Evolutionary conservation across 2,888 invertebrate species (phyloP).

Genomic region (Platycheirus rosarum): DNA sequence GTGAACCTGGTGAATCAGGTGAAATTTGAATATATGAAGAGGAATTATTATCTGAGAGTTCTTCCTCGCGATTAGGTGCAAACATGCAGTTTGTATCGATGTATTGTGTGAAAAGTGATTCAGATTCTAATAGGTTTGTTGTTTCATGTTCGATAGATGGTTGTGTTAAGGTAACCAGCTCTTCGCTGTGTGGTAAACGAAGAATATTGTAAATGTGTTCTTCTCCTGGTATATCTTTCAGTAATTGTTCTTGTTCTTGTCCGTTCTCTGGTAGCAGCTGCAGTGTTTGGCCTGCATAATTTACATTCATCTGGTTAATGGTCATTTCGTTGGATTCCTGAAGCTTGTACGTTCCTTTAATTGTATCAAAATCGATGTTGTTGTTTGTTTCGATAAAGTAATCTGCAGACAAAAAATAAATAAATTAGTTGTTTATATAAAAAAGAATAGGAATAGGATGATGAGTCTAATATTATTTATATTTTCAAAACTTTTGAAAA

Average conservation of each 20-base stretch:
- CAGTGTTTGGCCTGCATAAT: conserved; percentile 46
- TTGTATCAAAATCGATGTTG: conserved; percentile 65
- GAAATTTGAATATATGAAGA: conserved; percentile 50
- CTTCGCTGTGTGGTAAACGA: conserved; percentile 63
- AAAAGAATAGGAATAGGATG: no score
- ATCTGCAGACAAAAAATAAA: conserved; percentile 30
- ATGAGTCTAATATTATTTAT: no score
- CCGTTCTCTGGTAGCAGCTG: conserved; percentile 43
- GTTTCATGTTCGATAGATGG: conserved; percentile 51
- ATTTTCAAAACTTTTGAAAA: no score
- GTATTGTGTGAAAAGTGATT: conserved; percentile 40
- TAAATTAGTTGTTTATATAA: no score
- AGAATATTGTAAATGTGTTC: conserved; percentile 45
- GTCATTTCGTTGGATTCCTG: conserved; percentile 70
- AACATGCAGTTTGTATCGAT: neutral
- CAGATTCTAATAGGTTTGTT: conserved; percentile 30
- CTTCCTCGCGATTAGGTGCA: neutral
- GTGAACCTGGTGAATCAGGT: conserved; percentile 59
- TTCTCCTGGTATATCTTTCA: conserved; percentile 64
- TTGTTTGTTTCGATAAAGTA: conserved; percentile 64
- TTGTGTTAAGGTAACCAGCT: conserved; percentile 62
- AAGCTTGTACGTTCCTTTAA: conserved; percentile 62
- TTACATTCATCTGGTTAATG: conserved; percentile 63
- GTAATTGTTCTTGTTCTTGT: conserved; percentile 52
- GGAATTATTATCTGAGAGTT: conserved; percentile 48